Base-by-base conservation (phyloP, 2,797 vertebrate species). In the Pseudomugil gertrudae region DNA sequence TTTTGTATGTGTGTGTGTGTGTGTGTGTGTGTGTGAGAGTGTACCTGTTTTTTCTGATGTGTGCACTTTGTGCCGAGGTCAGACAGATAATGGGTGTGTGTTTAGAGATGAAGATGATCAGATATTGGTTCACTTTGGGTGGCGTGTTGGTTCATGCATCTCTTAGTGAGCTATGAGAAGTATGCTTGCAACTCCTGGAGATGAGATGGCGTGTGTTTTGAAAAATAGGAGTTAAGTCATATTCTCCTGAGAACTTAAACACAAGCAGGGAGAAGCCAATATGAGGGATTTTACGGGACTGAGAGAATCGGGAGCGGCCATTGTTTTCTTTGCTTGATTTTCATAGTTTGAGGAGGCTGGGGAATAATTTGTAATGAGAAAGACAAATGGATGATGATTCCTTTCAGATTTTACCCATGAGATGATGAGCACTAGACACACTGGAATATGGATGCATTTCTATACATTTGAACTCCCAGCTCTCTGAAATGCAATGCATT, bases 311-410 rank as follows among this genome's bases (percentile, higher is more conserved):
- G 62, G 69, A 76, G 72, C 63, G 70, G 63, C 68, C 54, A 33
- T 33, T 84, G 80, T 87, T 84, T 87, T 84, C 53, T 10, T 77
- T 68, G 48, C 67, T 77, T 80, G 58, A 43, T 74, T 76, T 78
- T 78, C 26, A 3, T 59, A 72, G 59, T 84, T 62, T 66, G 27
- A 66, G 32, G 52, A 77, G 66, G 38, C 75, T 48, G 50, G 65
- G 72, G 78, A 81, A 71, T 73, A 14, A 7, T 76, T 80, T 77
- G 19, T 74, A 77, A 77, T 69, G 66, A 79, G 72, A 84, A 66
- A 76, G 60, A 69, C 77, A 84, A 77, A 74, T 76, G 68, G 62
- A 66, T 63, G 68, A 77, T 47, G 58, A 75, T 69, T 73, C 50
- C 45, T 63, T 75, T 68, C 47, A 48, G 27, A 29, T 80, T 72